Percentiles rank a stretch among this genome's conserved stretches.
These are phyloP conservation scores for Egretta garzetta DNA, from an alignment of 2,113 vertebrate species.

Conservation along the genomic window DNA sequence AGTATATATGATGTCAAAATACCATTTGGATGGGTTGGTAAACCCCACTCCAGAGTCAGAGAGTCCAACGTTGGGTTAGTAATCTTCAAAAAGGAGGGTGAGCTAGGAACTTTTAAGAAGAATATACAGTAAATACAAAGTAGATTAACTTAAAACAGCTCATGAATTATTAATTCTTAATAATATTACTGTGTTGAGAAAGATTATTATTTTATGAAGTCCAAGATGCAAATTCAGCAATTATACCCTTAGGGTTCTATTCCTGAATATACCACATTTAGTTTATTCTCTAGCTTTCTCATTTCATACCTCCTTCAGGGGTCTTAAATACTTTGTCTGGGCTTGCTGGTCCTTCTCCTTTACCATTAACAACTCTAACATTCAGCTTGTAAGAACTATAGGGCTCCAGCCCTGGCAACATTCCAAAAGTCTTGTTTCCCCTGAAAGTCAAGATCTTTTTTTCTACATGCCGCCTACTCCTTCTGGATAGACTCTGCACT, in stretches of 20 bases:
- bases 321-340: slow-evolving; percentile 82
- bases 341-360: slow-evolving; percentile 91
- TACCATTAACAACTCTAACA: slow-evolving; percentile 88
- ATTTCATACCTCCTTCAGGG: slow-evolving; percentile 91
- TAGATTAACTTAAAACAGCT: background rate
- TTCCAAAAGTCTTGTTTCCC: slow-evolving; percentile 87
- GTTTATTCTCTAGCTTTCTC: background rate
- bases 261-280: background rate
- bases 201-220: slow-evolving; percentile 1
- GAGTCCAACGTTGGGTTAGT: slow-evolving; percentile 85
- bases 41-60: slow-evolving; percentile 91
- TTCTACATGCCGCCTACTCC: slow-evolving; percentile 83
- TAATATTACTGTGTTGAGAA: background rate
- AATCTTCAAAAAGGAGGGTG: slow-evolving; percentile 84
- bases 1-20: slow-evolving; percentile 89
- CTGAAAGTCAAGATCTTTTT: slow-evolving; percentile 88
- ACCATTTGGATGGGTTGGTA: slow-evolving; percentile 88
- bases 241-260: background rate
- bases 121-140: slow-evolving; percentile 12
- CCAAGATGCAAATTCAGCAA: background rate
- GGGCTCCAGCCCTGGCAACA: slow-evolving; percentile 88
- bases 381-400: slow-evolving; percentile 88
- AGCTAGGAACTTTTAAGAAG: slow-evolving; percentile 84
- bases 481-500: slow-evolving; percentile 80
- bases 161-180: background rate